Percentiles rank a stretch among this genome's conserved stretches.
Evolutionary conservation across 2,113 vertebrate genomes (phyloP).

Genomic region (Platysteira castanea): DNA sequence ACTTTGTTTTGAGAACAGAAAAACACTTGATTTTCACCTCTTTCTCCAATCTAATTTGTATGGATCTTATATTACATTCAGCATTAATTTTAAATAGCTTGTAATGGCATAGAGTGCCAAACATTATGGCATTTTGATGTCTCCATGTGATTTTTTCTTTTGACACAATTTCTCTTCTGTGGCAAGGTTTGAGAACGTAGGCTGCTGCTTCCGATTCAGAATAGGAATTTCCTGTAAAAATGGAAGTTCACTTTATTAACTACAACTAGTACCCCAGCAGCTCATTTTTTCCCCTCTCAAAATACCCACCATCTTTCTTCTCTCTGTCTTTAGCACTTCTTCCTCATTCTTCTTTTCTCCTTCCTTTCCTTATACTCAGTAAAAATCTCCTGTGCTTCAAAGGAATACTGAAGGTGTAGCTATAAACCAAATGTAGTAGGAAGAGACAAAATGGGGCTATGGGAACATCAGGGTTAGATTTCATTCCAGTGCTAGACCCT

Average conservation of each 20-base stretch:
- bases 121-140: neutral
- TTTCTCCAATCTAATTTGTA: neutral
- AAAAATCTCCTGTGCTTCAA: neutral
- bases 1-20: neutral
- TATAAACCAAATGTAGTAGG: neutral
- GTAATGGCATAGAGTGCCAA: neutral
- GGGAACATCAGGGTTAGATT: neutral
- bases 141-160: neutral
- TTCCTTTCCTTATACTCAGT: neutral
- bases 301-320: neutral
- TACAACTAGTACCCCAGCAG: neutral
- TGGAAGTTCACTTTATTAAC: neutral
- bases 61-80: neutral
- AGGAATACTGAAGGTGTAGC: neutral
- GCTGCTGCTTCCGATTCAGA: neutral
- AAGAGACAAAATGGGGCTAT: neutral
- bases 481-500: neutral
- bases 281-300: neutral
- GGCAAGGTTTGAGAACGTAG: neutral
- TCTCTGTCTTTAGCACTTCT: neutral
- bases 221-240: neutral
- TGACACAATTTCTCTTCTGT: neutral
- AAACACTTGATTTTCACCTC: neutral
- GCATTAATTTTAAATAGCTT: slow-evolving; percentile 32
- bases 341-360: neutral